Evolutionary conservation across 2,888 invertebrate genomes (phyloP), one percentile per base, ranked within the genome.

Genomic region (Pterostichus niger): DNA sequence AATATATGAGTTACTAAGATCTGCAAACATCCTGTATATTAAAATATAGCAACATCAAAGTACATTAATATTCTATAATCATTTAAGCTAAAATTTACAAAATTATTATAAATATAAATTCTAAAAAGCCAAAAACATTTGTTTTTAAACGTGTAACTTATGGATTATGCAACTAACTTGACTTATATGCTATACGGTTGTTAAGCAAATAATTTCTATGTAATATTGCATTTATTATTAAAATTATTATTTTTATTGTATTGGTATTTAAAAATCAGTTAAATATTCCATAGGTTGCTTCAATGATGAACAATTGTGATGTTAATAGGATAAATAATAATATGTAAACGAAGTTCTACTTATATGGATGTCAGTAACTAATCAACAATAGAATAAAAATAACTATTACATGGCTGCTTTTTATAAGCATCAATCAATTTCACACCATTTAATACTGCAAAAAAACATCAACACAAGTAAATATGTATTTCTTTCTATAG

Each of bases 331-430:
- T 44, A 11, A 71, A 2, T 71, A 75, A 46, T 75, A 75, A 52
- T 52, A 75, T 75, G 75, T 33, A 52, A 59, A 79, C 61, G 40
- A 33, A 40, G 40, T 40, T 54, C 44, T 40, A 59, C 77, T 77
- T 59, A 77, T 56, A 79, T 61, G 78, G 78, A 59, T 61, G 78
- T 79, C 78, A 79, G 61, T 79, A 79, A 56, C 46, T 61, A 79
- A 75, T 75, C 75, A 75, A 75, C 75, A 75, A 75, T 24, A 75
- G 75, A 46, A 75, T 75, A 49, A 75, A 75, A 46, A 75, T 75
- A 49, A 33, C 17, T 52, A 52, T 75, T 75, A 75, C 49, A 49
- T 49, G 52, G 10, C 4, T 75, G 31, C 9, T 64, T 64, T 31
- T 64, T 6, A 64, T 31, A 64, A 11, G 13, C 33, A 35, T 35